Evolutionary conservation across 2,888 invertebrate genomes (phyloP), one percentile per base, ranked within the genome.

Genomic region (Lasioglossum zephyrum): DNA sequence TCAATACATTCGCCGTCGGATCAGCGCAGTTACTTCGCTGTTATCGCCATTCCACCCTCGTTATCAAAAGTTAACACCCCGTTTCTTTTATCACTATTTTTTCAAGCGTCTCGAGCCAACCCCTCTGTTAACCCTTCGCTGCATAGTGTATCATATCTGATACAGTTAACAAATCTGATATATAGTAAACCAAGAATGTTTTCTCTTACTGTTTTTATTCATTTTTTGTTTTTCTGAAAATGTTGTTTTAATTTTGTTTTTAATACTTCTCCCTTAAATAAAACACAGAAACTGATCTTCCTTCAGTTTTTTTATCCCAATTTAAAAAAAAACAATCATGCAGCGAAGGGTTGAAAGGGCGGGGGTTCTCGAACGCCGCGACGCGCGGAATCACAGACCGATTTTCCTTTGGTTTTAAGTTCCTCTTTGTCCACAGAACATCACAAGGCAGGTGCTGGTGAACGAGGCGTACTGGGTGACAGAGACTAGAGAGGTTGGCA

Each of bases 401-500:
- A 73, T 49, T 86, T 87, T 91, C 85, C 84, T 81, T 87, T 81
- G 87, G 87, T 90, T 91, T 90, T 90, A 90, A 94, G 94, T 91
- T 91, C 91, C 91, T 93, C 95, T 97, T 96, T 97, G 96, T 96
- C 97, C 97, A 96, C 98, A 98, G 98, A 98, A 98, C 97, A 98
- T 98, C 97, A 98, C 98, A 96, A 98, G 98, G 97, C 97, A 98
- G 97, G 97, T 98, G 96, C 98, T 98, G 97, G 97, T 98, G 96
- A 98, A 98, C 97, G 98, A 98, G 97, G 98, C 98, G 95, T 97
- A 97, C 96, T 98, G 98, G 98, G 98, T 98, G 96, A 97, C 97
- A 96, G 97, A 98, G 96, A 98, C 98, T 96, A 97, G 97, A 97
- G 98, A 98, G 98, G 98, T 98, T 98, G 97, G 96, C 96, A 96